phyloP scores from a whole-genome alignment of 2,797 vertebrate species.

The Nothura maculosa region DNA sequence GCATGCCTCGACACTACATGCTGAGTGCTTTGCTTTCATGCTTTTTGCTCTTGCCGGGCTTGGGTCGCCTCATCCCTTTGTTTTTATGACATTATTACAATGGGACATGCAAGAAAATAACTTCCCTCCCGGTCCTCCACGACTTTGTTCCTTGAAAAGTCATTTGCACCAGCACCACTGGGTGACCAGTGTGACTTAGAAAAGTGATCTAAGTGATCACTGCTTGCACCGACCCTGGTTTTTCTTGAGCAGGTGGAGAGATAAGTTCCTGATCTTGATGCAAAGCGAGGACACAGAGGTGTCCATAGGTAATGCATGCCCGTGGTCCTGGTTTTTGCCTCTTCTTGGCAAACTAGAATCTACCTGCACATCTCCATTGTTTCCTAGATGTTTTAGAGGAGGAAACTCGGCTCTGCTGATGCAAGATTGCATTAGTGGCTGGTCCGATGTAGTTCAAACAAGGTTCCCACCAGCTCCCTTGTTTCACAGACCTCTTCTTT shows the following conservation, averaged over 20 bases:
- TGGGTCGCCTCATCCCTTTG: slow-evolving; percentile 18
- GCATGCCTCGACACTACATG: neutral
- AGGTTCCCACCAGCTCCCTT: slow-evolving; percentile 45
- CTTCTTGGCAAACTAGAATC: neutral
- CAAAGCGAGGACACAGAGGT: neutral
- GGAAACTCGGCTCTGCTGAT: neutral
- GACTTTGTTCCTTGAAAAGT: slow-evolving; percentile 16
- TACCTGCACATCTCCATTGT: neutral
- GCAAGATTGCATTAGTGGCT: neutral
- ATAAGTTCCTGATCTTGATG: neutral
- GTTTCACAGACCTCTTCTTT: slow-evolving; percentile 16
- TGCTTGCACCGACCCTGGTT: neutral
- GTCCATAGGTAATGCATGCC: accelerated
- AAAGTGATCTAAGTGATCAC: neutral
- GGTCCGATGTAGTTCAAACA: slow-evolving; percentile 38
- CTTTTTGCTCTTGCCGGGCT: slow-evolving; percentile 27
- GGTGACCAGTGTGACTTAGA: neutral
- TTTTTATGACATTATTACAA: slow-evolving; percentile 46
- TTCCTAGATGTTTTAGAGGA: neutral
- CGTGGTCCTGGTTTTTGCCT: neutral
- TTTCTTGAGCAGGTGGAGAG: slow-evolving; percentile 14
- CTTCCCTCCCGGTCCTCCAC: neutral
- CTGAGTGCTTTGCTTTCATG: slow-evolving; percentile 31
- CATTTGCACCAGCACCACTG: neutral
- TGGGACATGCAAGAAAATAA: neutral